phyloP scores from a whole-genome alignment of 2,888 invertebrate species.

The Trissonchulus sp. region DNA sequence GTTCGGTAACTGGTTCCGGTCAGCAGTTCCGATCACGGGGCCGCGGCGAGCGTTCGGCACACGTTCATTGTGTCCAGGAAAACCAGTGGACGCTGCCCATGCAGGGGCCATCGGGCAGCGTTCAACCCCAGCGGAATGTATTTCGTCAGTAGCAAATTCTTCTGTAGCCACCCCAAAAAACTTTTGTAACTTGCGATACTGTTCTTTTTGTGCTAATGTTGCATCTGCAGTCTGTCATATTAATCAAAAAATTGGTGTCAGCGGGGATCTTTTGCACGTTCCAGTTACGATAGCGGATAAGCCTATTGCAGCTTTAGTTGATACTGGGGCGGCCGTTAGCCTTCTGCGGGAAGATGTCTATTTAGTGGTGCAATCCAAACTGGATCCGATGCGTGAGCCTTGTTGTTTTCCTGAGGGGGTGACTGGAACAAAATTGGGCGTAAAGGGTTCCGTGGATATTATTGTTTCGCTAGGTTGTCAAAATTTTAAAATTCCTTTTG shows the following conservation, averaged over 20 bases:
- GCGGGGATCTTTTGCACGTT: neutral
- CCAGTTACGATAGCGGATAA: neutral
- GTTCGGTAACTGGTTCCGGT: neutral
- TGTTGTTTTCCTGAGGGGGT: slow-evolving; percentile 4
- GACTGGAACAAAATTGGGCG: neutral
- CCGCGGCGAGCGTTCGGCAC: neutral
- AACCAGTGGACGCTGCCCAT: neutral
- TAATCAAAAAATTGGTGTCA: neutral
- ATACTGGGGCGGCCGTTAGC: neutral
- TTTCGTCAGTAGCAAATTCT: neutral
- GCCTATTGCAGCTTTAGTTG: neutral
- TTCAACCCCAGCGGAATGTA: neutral
- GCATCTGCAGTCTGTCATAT: neutral
- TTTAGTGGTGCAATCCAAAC: neutral
- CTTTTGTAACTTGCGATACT: neutral
- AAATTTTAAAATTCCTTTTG: neutral
- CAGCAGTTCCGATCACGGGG: neutral
- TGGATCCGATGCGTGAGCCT: neutral
- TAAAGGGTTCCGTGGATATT: neutral
- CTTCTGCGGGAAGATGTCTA: neutral
- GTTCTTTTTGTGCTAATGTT: neutral
- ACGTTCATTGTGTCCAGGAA: neutral
- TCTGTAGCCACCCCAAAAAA: neutral
- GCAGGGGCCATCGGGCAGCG: neutral
- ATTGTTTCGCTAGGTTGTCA: neutral